Base-by-base conservation (phyloP, 2,113 vertebrate genomes). In the Chinchilla lanigera region DNA sequence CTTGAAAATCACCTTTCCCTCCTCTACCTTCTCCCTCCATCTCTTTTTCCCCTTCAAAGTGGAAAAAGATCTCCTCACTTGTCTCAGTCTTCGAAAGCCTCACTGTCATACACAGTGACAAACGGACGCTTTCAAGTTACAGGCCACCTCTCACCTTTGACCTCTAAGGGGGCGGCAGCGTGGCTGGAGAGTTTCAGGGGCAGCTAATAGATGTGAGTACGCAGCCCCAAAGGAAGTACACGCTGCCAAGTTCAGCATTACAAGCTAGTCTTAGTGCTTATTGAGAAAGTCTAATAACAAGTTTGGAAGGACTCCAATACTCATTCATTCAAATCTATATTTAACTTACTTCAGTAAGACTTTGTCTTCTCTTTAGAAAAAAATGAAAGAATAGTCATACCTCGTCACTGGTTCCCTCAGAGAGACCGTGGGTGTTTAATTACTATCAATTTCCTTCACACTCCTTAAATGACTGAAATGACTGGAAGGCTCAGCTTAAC, bases 291-390 rank as follows among this genome's bases (percentile, higher is more conserved):
- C 50, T 93, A 89, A 61, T 82, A 89, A 89, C 52, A 86, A 56
- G 11, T 77, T 71, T 94, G 89, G 82, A 89, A 73, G 82, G 60
- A n/a, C 26, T 95, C 86, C 96, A 82, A 11, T n/a, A 30, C 20
- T 80, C 35, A 89, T 88, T 88, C 61, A 86, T 91, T 91, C 86
- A 91, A 86, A 26, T 93, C 87, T 95, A 24, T 67, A n/a, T 90
- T 96, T 75, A 81, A 91, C 58, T 77, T 81, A 94, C 24, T 19
- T 89, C 77, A 97, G 5, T 44, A 94, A 95, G 86, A 7, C 38
- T 96, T 96, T 93, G 83, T 95, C 41, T 96, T 90, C 33, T 89
- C 41, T 82, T 86, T 67, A 17, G 38, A 69, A 93, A 93, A 90
- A 61, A 83, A 7, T 2, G 58, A 30, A 47, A 41, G 94, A 92